Percentiles rank a stretch among this genome's conserved stretches.
Evolutionary conservation across 2,113 vertebrate genomes (phyloP).

Genomic region (Xiphias gladius): DNA sequence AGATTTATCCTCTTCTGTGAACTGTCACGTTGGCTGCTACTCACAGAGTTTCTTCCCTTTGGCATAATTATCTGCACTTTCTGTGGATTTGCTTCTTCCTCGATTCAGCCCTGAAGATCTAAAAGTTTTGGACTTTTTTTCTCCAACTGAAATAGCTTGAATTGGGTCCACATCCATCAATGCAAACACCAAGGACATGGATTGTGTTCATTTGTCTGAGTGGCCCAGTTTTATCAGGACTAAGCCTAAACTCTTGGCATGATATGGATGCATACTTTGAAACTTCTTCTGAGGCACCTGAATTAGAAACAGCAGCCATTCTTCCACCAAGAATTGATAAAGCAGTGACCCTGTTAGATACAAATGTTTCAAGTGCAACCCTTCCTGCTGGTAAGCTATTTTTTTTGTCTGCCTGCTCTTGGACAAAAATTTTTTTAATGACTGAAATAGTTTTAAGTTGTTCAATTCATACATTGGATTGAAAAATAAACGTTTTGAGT

Average conservation of each 20-base stretch:
- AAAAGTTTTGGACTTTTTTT: neutral
- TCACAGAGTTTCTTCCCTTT: neutral
- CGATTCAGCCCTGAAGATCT: neutral
- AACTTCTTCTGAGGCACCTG: slow-evolving; percentile 10
- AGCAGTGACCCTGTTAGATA: neutral
- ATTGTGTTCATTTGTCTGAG: slow-evolving; percentile 47
- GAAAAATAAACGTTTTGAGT: neutral
- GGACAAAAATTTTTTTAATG: neutral
- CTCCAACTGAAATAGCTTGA: neutral
- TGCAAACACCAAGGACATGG: slow-evolving; percentile 45
- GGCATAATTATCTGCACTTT: neutral
- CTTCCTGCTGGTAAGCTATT: slow-evolving; percentile 53
- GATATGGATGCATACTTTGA: slow-evolving; percentile 1
- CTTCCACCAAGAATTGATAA: neutral
- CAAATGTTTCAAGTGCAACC: neutral
- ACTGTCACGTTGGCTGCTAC: neutral
- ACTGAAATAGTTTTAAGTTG: neutral
- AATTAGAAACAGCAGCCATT: slow-evolving; percentile 5
- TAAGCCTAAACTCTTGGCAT: neutral
- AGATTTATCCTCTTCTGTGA: neutral
- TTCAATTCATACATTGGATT: neutral
- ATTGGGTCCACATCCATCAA: slow-evolving; percentile 11
- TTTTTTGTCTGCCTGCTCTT: slow-evolving; percentile 1
- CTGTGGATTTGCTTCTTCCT: slow-evolving; percentile 29
- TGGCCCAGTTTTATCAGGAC: slow-evolving; percentile 32